Conservation (phyloP, 2,797 vertebrate species). For the Brachymystax lenok region DNA sequence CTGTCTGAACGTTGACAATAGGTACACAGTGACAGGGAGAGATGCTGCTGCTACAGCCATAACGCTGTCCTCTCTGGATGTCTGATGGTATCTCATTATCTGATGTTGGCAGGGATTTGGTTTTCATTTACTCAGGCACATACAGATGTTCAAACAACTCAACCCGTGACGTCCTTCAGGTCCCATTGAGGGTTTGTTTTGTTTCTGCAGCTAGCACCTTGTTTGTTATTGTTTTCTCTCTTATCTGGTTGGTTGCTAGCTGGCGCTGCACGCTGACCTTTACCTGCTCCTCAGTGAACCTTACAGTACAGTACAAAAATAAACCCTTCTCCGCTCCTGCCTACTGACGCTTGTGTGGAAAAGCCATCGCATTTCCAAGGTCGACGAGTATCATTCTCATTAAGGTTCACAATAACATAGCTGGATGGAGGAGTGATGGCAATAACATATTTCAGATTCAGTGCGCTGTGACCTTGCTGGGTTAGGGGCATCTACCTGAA, state of each 20-base stretch:
- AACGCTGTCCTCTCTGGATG: not conserved
- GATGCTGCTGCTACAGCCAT: not conserved
- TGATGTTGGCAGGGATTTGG: not conserved
- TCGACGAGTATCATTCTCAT: slow-evolving; percentile 16
- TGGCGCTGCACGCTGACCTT: slow-evolving; percentile 13
- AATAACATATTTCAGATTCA: slow-evolving; percentile 14
- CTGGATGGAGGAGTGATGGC: slow-evolving; percentile 9
- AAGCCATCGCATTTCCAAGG: slow-evolving; percentile 7
- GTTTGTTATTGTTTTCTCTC: slow-evolving; percentile 8
- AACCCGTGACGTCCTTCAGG: slow-evolving; percentile 2
- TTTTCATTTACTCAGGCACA: not conserved
- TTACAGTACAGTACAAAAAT: slow-evolving; percentile 8
- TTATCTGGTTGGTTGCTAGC: not conserved
- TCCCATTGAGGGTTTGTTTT: not conserved
- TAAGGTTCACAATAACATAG: slow-evolving; percentile 13
- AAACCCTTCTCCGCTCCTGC: slow-evolving; percentile 1
- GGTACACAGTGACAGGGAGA: not conserved
- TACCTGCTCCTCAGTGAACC: slow-evolving; percentile 4
- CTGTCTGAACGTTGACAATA: slow-evolving; percentile 15
- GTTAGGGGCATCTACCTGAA: not conserved
- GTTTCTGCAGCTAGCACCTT: not conserved
- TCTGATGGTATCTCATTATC: not conserved
- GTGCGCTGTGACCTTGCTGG: slow-evolving; percentile 3
- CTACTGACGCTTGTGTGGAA: slow-evolving; percentile 5
- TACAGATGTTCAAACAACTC: slow-evolving; percentile 16